Percentiles rank a stretch among this genome's conserved stretches.
phyloP scores from a whole-genome alignment of 2,797 vertebrate genomes.

The Amniataba percoides region DNA sequence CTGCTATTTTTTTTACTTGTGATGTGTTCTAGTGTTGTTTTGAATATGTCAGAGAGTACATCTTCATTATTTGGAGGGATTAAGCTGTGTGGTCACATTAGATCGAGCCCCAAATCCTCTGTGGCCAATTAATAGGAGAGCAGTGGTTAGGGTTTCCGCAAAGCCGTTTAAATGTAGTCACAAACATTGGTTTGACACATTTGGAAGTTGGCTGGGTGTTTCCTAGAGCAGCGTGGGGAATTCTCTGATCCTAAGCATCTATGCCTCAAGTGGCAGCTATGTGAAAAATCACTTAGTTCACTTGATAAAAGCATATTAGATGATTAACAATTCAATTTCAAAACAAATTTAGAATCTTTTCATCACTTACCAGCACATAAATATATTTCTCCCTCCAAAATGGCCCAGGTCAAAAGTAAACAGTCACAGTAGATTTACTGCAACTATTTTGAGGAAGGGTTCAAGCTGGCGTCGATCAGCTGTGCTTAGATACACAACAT shows the following conservation, averaged over 20 bases:
- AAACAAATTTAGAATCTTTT: not conserved
- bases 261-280: constrained; percentile 34
- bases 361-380: not conserved
- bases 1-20: constrained; percentile 6
- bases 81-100: constrained; percentile 56
- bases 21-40: constrained; percentile 43
- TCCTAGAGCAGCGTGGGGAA: constrained; percentile 7
- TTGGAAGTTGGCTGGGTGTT: constrained; percentile 36
- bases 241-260: constrained; percentile 1
- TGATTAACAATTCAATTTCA: not conserved
- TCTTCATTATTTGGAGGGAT: constrained; percentile 54
- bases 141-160: constrained; percentile 44
- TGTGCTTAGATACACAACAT: constrained; percentile 24
- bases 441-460: not conserved
- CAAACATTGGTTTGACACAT: constrained; percentile 60
- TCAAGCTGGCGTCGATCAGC: not conserved
- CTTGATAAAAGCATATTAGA: not conserved
- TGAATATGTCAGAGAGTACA: constrained; percentile 42
- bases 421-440: constrained; percentile 14
- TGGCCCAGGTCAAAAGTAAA: not conserved
- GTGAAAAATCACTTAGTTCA: constrained; percentile 6
- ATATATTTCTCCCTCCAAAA: not conserved
- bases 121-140: constrained; percentile 65
- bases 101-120: constrained; percentile 56
- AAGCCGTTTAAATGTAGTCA: constrained; percentile 39